phyloP scores from a whole-genome alignment of 2,113 vertebrate species.

The Phoenicopterus ruber region DNA sequence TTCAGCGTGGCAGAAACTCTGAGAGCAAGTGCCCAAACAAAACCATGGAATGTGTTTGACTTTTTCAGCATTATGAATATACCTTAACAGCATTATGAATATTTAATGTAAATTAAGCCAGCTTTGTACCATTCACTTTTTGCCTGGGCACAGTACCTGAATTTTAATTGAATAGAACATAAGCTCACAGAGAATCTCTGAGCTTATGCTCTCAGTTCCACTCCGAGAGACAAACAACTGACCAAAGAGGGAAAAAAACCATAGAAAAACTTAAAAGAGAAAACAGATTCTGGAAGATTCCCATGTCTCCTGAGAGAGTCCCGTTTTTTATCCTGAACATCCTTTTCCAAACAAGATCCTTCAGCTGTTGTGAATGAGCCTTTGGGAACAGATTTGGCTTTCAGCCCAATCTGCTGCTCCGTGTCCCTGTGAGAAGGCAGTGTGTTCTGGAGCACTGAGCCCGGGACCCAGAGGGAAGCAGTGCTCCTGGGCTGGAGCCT shows the following conservation, averaged over 20 bases:
- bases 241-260: not conserved
- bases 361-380: not conserved
- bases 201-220: not conserved
- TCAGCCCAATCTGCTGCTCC: not conserved
- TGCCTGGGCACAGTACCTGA: not conserved
- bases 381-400: slow-evolving; percentile 1
- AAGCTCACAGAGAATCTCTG: not conserved
- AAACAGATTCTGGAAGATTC: slow-evolving; percentile 14
- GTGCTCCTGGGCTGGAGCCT: not conserved
- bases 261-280: not conserved
- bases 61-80: slow-evolving; percentile 3
- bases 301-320: not conserved
- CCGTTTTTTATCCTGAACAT: not conserved
- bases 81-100: not conserved
- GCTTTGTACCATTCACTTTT: slow-evolving; percentile 4
- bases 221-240: not conserved
- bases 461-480: not conserved
- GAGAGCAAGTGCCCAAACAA: slow-evolving; percentile 50
- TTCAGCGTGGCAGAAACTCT: slow-evolving; percentile 9
- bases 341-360: slow-evolving; percentile 31
- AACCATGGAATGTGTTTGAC: not conserved
- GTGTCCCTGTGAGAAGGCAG: not conserved
- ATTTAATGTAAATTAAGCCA: not conserved
- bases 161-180: not conserved
- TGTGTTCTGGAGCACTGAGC: not conserved